Evolutionary conservation across 2,888 invertebrate genomes (phyloP).

Genomic region (Cheilosia soror): DNA sequence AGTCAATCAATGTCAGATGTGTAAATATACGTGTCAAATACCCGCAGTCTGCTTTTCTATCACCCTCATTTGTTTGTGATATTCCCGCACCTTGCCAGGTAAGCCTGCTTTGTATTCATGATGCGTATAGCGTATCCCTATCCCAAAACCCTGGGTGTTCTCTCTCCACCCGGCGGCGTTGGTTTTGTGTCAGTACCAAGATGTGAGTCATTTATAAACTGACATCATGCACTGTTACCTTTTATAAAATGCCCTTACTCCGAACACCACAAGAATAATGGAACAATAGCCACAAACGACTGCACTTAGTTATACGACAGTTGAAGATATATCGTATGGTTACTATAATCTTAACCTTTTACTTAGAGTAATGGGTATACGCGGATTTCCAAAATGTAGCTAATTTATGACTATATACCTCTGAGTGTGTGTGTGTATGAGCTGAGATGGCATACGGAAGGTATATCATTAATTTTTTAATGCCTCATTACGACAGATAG

Average conservation of each 20-base stretch:
- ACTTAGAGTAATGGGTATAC: constrained; percentile 16
- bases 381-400: constrained; percentile 11
- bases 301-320: constrained; percentile 55
- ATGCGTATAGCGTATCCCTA: constrained; percentile 6
- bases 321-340: constrained; percentile 37
- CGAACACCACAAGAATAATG: not conserved
- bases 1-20: constrained; percentile 75
- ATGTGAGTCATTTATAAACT: not conserved
- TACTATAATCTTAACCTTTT: constrained; percentile 45
- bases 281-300: constrained; percentile 37
- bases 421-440: constrained; percentile 24
- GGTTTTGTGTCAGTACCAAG: not conserved
- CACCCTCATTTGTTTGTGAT: constrained; percentile 62
- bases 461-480: constrained; percentile 55
- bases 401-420: constrained; percentile 18
- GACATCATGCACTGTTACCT: constrained; percentile 4
- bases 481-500: constrained; percentile 35
- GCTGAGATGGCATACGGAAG: not conserved
- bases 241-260: not conserved
- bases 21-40: constrained; percentile 75
- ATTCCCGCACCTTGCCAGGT: constrained; percentile 55
- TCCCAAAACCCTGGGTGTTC: not conserved
- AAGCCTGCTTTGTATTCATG: constrained; percentile 55
- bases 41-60: constrained; percentile 60
- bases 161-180: too few relatives aligned